Evolutionary conservation across 2,888 invertebrate species (phyloP), one percentile per base, ranked within the genome.

Genomic region (Thalpophila matura): DNA sequence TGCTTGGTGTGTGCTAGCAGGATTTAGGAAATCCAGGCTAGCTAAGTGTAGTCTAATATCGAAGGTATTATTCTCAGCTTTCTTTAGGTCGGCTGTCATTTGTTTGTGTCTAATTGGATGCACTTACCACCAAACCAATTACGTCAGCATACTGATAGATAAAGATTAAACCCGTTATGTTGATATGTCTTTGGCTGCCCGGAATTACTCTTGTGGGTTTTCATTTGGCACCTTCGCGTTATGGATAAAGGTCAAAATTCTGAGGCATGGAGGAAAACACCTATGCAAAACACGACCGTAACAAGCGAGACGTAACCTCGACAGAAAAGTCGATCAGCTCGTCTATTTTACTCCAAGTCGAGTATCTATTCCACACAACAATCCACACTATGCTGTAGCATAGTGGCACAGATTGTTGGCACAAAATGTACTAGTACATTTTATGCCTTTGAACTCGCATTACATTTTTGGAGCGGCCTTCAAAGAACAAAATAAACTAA

Each of bases 381-480:
- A n/a, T n/a, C n/a, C n/a, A n/a, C n/a, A n/a, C n/a, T n/a, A n/a
- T n/a, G n/a, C n/a, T n/a, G n/a, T n/a, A n/a, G n/a, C n/a, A n/a
- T n/a, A n/a, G n/a, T n/a, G n/a, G n/a, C n/a, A n/a, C n/a, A n/a
- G n/a, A n/a, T n/a, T n/a, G n/a, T n/a, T n/a, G n/a, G n/a, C n/a
- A n/a, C n/a, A n/a, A n/a, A n/a, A n/a, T n/a, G n/a, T 37, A 37
- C 20, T 51, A 29, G 50, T 40, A 51, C 49, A 53, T 56, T 67
- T 73, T 49, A 51, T 51, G 45, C 9, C 14, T 72, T 40, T 37
- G 22, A 53, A 49, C 38, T 46, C 27, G 10, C 9, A 33, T 38
- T 45, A 38, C 47, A 70, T 63, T 70, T 73, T 56, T 60, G 47
- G 38, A 46, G n/a, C 43, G 42, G 60, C 68, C 68, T 72, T 72